Evolutionary conservation across 2,888 invertebrate species (phyloP).

Genomic region (Cheilosia variabilis): DNA sequence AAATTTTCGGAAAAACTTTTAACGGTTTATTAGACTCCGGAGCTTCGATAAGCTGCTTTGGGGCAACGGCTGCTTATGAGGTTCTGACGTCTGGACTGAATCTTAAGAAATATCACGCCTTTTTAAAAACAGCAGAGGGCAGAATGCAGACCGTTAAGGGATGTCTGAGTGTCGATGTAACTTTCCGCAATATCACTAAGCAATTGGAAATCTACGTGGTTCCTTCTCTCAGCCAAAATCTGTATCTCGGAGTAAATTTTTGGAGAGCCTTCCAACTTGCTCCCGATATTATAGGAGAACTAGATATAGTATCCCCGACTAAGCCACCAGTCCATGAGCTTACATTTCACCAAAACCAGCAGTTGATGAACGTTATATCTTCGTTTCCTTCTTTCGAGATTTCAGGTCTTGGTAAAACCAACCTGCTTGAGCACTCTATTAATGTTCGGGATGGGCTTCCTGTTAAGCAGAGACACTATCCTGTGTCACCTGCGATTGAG

Average conservation of each 20-base stretch:
- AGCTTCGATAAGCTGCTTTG: constrained; percentile 49
- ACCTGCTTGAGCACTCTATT: background rate
- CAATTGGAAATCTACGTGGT: background rate
- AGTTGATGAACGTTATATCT: background rate
- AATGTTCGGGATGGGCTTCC: background rate
- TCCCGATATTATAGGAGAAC: background rate
- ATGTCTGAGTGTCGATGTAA: background rate
- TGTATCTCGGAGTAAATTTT: background rate
- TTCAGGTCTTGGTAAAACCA: background rate
- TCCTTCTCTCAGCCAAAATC: background rate
- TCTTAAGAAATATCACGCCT: background rate
- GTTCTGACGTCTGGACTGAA: constrained; percentile 12
- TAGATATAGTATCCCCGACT: background rate
- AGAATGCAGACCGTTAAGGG: background rate
- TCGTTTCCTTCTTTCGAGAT: background rate
- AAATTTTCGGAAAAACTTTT: constrained; percentile 38
- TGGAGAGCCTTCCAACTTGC: background rate
- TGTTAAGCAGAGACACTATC: background rate
- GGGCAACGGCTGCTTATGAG: constrained; percentile 38
- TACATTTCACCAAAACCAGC: background rate
- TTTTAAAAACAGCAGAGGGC: background rate
- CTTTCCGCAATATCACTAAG: background rate
- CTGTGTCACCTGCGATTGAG: constrained; percentile 1
- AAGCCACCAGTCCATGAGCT: background rate
- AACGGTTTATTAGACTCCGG: constrained; percentile 57